Percentiles rank a stretch among this genome's conserved stretches.
Conservation (phyloP, 64 coral and sea anemone species). For the Montipora sp. region DNA sequence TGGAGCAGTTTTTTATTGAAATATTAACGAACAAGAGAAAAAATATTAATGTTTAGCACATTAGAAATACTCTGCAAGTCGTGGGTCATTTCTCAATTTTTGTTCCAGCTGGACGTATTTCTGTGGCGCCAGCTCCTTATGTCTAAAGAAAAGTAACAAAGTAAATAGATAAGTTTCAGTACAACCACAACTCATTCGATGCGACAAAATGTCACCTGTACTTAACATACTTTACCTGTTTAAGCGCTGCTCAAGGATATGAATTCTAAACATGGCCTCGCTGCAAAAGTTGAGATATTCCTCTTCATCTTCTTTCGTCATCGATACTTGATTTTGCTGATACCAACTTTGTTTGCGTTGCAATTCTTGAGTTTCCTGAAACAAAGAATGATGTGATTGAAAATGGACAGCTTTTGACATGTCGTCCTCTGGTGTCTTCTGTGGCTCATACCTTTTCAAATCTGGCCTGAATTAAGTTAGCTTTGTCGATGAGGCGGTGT, state of each 20-base stretch:
- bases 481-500: conserved; percentile 94
- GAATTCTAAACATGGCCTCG: conserved; percentile 99
- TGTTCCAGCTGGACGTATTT: conserved; percentile 99
- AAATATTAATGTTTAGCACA: not conserved
- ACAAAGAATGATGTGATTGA: too few relatives aligned
- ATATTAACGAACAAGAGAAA: not conserved
- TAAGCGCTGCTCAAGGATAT: conserved; percentile 94
- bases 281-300: conserved; percentile 98
- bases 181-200: too few relatives aligned
- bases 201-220: too few relatives aligned
- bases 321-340: conserved; percentile 97
- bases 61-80: conserved; percentile 87
- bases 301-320: conserved; percentile 99
- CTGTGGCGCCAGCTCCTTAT: conserved; percentile 96
- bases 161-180: not conserved
- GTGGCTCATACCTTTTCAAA: conserved; percentile 87
- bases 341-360: conserved; percentile 98
- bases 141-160: conserved; percentile 58
- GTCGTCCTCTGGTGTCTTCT: too few relatives aligned
- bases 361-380: conserved; percentile 95
- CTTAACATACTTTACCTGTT: conserved; percentile 70
- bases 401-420: too few relatives aligned
- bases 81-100: conserved; percentile 91
- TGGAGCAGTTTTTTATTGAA: not conserved
- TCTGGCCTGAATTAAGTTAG: conserved; percentile 97